Conservation (phyloP, 2,888 invertebrate species). For the Epirrhoe tristata region DNA sequence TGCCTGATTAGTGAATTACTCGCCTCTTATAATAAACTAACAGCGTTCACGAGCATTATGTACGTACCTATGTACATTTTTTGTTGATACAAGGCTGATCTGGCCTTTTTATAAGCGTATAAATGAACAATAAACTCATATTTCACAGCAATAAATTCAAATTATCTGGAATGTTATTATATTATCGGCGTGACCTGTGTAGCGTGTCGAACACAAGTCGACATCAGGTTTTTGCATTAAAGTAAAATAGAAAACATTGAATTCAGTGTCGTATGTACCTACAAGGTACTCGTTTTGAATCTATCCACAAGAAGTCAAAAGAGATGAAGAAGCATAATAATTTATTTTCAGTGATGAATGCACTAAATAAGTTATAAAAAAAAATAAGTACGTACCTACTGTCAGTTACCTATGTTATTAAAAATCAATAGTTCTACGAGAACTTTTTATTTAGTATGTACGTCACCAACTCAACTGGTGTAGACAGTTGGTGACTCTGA, state of each 20-base stretch:
- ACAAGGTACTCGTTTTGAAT: no score
- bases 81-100: constrained; percentile 48
- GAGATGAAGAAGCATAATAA: no score
- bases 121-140: constrained; percentile 40
- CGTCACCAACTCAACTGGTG: no score
- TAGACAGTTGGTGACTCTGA: no score
- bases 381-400: no score
- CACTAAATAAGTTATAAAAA: no score
- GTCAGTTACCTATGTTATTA: no score
- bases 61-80: constrained; percentile 31
- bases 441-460: no score
- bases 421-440: no score
- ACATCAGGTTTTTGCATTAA: constrained; percentile 18
- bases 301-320: no score
- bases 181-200: constrained; percentile 42
- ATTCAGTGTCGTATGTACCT: background rate
- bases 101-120: constrained; percentile 46
- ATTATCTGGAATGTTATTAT: constrained; percentile 43
- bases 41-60: constrained; percentile 30
- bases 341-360: no score
- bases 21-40: constrained; percentile 34
- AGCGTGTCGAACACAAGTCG: constrained; percentile 37
- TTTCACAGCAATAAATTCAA: constrained; percentile 46
- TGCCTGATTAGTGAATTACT: constrained; percentile 36
- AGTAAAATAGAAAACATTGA: background rate